Evolutionary conservation across 2,888 invertebrate genomes (phyloP), one percentile per base, ranked within the genome.

Genomic region (Leucophenga maculata): DNA sequence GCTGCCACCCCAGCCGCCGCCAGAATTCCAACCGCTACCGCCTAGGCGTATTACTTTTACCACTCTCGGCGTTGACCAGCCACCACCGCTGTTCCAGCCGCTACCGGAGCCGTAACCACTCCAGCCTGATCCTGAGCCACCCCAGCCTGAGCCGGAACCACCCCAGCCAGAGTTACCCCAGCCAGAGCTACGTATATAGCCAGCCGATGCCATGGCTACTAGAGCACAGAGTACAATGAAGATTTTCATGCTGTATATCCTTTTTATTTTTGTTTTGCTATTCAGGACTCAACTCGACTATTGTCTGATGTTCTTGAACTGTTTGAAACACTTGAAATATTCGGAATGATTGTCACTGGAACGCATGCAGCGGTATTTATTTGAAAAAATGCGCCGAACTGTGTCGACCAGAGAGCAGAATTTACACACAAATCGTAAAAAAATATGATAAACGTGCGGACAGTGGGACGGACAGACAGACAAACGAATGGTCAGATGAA

Each of bases 181-280:
- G 65, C 77, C 70, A n/a, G 67, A 59, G 39, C 67, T 70, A n/a
- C 70, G 68, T 57, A 75, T 67, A 48, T 71, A 52, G 32, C 80
- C 80, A 3, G 80, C 84, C 11, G 83, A 81, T 39, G 73, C 74
- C 50, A 72, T 77, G 66, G 79, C 86, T 68, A 85, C 73, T 72
- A 83, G 54, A 1, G 77, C 84, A 69, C 79, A 77, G 62, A 85
- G 69, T 65, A 83, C 74, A 52, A 86, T 67, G n/a, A 83, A 72
- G 18, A 85, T 64, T 73, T 83, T 85, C 85, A 84, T 84, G 62
- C 70, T 77, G 11, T 14, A 22, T 16, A 8, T 55, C 20, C 39
- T 26, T 52, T 52, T 18, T 52, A 18, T 18, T 52, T 52, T 52
- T 52, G 52, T n/a, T 11, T 11, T 8, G 39, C 39, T 11, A 8